Evolutionary conservation across 2,113 vertebrate genomes (phyloP).

Genomic region (Notothenia rossii): DNA sequence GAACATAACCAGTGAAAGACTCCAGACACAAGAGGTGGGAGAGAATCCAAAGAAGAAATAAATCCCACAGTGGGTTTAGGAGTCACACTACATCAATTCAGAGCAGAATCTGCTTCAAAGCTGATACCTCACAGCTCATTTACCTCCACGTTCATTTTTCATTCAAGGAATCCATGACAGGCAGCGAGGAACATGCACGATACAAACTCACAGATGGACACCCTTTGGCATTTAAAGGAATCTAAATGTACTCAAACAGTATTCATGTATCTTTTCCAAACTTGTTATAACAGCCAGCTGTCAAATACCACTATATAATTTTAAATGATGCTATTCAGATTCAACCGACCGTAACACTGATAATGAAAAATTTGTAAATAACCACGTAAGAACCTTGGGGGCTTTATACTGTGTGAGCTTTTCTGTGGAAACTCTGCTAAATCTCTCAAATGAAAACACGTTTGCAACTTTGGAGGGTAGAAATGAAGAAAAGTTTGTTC

Average conservation of each 20-base stretch:
- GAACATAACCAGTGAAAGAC: constrained; percentile 43
- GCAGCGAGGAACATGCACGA: constrained; percentile 32
- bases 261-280: constrained; percentile 18
- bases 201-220: constrained; percentile 51
- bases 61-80: constrained; percentile 40
- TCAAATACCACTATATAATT: constrained; percentile 28
- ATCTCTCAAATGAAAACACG: constrained; percentile 66
- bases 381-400: background rate
- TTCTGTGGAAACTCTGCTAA: constrained; percentile 47
- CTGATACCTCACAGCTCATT: constrained; percentile 76
- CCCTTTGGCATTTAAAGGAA: constrained; percentile 13
- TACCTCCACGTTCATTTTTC: constrained; percentile 66
- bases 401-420: constrained; percentile 1
- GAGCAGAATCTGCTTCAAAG: constrained; percentile 60
- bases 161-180: constrained; percentile 60
- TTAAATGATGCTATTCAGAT: constrained; percentile 8
- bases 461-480: constrained; percentile 27
- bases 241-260: constrained; percentile 28
- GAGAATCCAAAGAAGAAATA: constrained; percentile 14
- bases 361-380: constrained; percentile 16
- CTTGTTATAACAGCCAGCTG: constrained; percentile 37
- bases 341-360: constrained; percentile 3
- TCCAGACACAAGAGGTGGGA: constrained; percentile 45
- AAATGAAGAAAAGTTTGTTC: constrained; percentile 49
- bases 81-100: constrained; percentile 75